Evolutionary conservation across 1,140 invertebrate genomes (phyloP), one percentile per base, ranked within the genome.

Genomic region (Drosophila willistoni): DNA sequence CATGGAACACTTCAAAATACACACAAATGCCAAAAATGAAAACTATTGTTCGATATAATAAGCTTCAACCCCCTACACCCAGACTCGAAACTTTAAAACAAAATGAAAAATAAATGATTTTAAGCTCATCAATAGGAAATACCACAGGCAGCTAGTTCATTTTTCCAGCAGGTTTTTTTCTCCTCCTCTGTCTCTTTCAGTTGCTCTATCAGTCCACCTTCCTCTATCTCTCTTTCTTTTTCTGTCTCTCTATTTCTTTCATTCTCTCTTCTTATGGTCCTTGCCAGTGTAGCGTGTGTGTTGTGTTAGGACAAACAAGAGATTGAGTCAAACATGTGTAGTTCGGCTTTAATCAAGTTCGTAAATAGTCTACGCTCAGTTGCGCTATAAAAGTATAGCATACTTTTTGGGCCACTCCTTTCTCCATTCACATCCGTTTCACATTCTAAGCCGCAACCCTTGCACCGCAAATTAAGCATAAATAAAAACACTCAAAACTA

Each of bases 21-120:
- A 51, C 17, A 51, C 17, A 19, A 22, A 51, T 22, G 14, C 44
- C 9, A 51, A 51, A 51, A 22, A 51, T 19, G 7, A 22, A 22
- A 51, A 51, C 17, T 51, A 82, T 85, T 87, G 68, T 85, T 79
- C 75, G 75, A 79, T 64, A 73, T 79, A 82, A 69, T 68, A 72
- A 72, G 4, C 36, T 5, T 12, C 12, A 39, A 39, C 36, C 36
- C 10, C 36, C 36, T 9, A 29, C 34, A 36, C 34, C 34, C 34
- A 12, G 36, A 12, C 36, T 9, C 36, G 6, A 29, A 29, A 36
- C 9, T 10, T 6, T 19, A 47, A 47, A 7, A 14, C 14, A 10
- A 51, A 51, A 9, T 22, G 9, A 10, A 19, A 51, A 22, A 75
- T 25, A 85, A 85, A 76, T 85, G 83, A 82, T 87, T 85, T 85